phyloP scores from a whole-genome alignment of 2,113 vertebrate species.

The Nothobranchius kuhntae region DNA sequence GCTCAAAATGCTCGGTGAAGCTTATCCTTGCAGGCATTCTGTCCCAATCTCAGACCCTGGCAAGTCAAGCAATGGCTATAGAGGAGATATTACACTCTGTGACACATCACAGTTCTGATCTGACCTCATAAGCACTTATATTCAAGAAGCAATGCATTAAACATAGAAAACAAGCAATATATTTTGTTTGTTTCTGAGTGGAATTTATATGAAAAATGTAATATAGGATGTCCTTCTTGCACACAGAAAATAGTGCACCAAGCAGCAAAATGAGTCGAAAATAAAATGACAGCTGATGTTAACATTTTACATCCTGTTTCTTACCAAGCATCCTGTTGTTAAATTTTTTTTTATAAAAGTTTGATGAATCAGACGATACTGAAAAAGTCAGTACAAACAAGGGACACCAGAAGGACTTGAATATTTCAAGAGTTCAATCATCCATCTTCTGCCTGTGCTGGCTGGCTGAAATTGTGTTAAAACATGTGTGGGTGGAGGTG shows the following conservation, averaged over 20 bases:
- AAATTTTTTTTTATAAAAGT: conserved; percentile 1
- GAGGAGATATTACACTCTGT: conserved; percentile 66
- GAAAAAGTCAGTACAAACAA: conserved; percentile 10
- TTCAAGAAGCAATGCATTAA: conserved; percentile 74
- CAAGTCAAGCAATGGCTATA: conserved; percentile 40
- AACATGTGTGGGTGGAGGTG: conserved; percentile 56
- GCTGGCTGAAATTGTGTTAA: conserved; percentile 48
- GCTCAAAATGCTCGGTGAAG: conserved; percentile 41
- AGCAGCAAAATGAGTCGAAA: conserved; percentile 36
- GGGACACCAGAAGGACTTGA: conserved; percentile 26
- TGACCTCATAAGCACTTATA: conserved; percentile 63
- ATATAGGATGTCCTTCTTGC: conserved; percentile 49
- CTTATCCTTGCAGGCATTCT: conserved; percentile 67
- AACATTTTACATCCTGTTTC: conserved; percentile 14
- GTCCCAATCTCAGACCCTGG: conserved; percentile 48
- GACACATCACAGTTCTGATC: conserved; percentile 49
- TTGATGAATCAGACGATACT: conserved; percentile 15
- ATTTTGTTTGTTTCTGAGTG: conserved; percentile 62
- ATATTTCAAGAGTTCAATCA: conserved; percentile 51
- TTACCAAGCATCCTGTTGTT: conserved; percentile 2
- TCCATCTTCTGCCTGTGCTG: conserved; percentile 46
- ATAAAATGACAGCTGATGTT: conserved; percentile 32
- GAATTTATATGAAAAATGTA: conserved; percentile 74
- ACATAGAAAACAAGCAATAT: conserved; percentile 68
- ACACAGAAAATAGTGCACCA: conserved; percentile 32